A percentile compares a stretch with the other conserved stretches of the same genome.
phyloP scores from a whole-genome alignment of 2,888 invertebrate genomes.

The Meiosimyza decipiens region DNA sequence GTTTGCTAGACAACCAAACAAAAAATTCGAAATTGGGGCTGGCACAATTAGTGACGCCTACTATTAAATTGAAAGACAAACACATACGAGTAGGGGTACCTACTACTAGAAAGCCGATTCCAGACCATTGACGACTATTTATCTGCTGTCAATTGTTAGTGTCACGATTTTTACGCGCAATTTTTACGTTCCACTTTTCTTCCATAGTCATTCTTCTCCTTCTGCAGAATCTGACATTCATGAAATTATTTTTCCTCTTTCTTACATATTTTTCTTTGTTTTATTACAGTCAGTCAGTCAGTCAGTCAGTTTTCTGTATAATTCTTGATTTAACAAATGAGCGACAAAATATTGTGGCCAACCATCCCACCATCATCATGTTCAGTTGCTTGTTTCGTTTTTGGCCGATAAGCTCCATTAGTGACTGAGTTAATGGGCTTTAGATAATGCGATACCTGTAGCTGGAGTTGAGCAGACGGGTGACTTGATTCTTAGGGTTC shows the following conservation, averaged over 20 bases:
- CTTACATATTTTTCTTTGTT: neutral
- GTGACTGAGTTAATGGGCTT: constrained; percentile 65
- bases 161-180: constrained; percentile 13
- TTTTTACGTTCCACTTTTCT: neutral
- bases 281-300: neutral
- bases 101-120: neutral
- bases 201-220: neutral
- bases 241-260: constrained; percentile 20
- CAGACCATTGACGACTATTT: neutral
- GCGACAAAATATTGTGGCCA: constrained; percentile 13
- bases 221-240: neutral
- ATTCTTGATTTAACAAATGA: constrained; percentile 33
- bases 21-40: neutral
- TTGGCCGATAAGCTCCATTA: constrained; percentile 65
- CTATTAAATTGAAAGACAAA: constrained; percentile 6
- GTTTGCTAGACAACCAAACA: neutral
- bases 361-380: constrained; percentile 34
- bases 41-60: constrained; percentile 27
- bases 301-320: neutral
- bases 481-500: too few relatives aligned
- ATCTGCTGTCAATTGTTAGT: constrained; percentile 14
- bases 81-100: neutral
- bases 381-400: constrained; percentile 62
- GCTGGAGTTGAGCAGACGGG: too few relatives aligned
- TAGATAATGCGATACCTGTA: constrained; percentile 38